Conservation (phyloP, 2,113 vertebrate genomes). For the Heterochromis multidens region DNA sequence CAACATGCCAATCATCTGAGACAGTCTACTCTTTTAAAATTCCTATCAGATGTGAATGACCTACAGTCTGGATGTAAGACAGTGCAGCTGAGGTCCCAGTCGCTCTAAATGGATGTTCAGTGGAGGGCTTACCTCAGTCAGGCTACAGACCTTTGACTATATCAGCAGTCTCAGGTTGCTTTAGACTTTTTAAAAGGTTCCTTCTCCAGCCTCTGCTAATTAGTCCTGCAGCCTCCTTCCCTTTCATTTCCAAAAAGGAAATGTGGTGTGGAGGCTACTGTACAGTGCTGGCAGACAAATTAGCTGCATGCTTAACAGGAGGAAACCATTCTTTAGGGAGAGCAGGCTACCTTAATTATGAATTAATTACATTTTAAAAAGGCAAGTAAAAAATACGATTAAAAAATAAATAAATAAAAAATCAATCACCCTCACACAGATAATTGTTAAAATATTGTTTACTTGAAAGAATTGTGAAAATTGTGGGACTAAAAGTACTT, state of each 20-base stretch:
- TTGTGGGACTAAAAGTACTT: neutral
- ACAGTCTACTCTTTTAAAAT: slow-evolving; percentile 14
- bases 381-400: neutral
- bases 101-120: slow-evolving; percentile 17
- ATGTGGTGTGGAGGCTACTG: neutral
- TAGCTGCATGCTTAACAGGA: slow-evolving; percentile 58
- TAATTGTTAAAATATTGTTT: slow-evolving; percentile 1
- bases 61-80: slow-evolving; percentile 15
- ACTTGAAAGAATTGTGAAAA: neutral
- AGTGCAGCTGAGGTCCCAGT: neutral
- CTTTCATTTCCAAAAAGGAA: slow-evolving; percentile 63
- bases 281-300: slow-evolving; percentile 56
- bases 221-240: slow-evolving; percentile 47
- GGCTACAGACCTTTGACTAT: slow-evolving; percentile 41
- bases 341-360: slow-evolving; percentile 64
- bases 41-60: slow-evolving; percentile 42
- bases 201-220: slow-evolving; percentile 58
- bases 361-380: slow-evolving; percentile 62
- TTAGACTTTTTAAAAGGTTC: slow-evolving; percentile 29
- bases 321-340: slow-evolving; percentile 51
- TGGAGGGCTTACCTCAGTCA: slow-evolving; percentile 28
- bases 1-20: slow-evolving; percentile 40
- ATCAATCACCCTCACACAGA: slow-evolving; percentile 9
- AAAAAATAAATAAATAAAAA: neutral
- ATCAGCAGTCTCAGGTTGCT: slow-evolving; percentile 48